phyloP scores from a whole-genome alignment of 2,797 vertebrate species.

The Macropodus opercularis region DNA sequence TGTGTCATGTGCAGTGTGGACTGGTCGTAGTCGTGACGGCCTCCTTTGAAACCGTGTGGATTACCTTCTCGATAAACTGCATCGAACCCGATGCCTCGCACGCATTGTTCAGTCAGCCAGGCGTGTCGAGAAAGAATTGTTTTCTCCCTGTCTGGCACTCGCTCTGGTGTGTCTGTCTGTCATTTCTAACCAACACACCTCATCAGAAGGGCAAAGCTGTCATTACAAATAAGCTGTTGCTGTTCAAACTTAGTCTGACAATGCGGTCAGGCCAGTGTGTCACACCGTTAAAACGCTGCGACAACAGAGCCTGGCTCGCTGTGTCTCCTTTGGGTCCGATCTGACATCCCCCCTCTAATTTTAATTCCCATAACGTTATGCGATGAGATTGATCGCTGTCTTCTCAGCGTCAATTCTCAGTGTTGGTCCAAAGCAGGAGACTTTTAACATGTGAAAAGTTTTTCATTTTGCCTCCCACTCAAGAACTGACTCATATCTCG shows the following conservation, averaged over 20 bases:
- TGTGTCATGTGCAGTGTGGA: conserved; percentile 11
- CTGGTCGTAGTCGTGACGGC: conserved; percentile 8
- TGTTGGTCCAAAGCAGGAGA: background rate
- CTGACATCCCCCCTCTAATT: background rate
- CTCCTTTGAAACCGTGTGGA: conserved; percentile 51
- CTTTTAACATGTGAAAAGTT: conserved; percentile 2
- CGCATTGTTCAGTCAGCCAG: conserved; percentile 1
- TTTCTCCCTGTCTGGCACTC: conserved; percentile 33
- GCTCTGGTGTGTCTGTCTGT: conserved; percentile 41
- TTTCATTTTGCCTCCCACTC: conserved; percentile 20
- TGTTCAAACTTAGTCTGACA: conserved; percentile 63
- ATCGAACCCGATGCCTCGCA: conserved; percentile 38
- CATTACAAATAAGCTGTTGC: conserved; percentile 51
- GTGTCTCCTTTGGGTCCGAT: conserved; percentile 24
- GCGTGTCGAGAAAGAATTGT: conserved; percentile 13
- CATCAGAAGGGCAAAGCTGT: conserved; percentile 62
- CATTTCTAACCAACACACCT: conserved; percentile 36
- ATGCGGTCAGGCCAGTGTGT: conserved; percentile 65
- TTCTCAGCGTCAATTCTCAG: background rate
- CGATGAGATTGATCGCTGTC: background rate
- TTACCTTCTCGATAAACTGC: conserved; percentile 51
- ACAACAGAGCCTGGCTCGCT: conserved; percentile 2
- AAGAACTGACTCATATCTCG: conserved; percentile 26
- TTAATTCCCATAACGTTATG: conserved; percentile 10
- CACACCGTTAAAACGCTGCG: conserved; percentile 31